phyloP scores from a whole-genome alignment of 1,140 invertebrate genomes.

The Bombus ignitus region DNA sequence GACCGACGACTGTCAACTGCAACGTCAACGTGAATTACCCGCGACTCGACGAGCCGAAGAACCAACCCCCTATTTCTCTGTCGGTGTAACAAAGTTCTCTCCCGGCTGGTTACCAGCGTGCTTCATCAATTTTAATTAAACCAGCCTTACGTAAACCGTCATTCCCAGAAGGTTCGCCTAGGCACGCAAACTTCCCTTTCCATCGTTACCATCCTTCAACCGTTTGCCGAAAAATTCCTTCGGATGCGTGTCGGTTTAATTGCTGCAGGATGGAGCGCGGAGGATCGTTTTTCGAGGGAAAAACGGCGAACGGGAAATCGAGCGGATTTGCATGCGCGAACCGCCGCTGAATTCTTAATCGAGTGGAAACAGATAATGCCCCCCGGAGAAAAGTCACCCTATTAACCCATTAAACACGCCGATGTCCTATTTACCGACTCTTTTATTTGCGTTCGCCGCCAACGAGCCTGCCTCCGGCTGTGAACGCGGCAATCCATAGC shows the following conservation, averaged over 20 bases:
- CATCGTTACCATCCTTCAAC: background rate
- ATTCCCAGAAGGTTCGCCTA: conserved; percentile 32
- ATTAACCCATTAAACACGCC: conserved; percentile 43
- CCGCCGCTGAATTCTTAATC: conserved; percentile 33
- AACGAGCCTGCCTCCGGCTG: background rate
- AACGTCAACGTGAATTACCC: conserved; percentile 48
- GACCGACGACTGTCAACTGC: conserved; percentile 36
- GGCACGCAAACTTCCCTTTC: background rate
- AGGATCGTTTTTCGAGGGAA: background rate
- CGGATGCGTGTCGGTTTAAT: background rate
- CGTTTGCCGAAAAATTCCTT: conserved; percentile 9
- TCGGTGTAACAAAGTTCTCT: conserved; percentile 44
- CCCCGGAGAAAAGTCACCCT: conserved; percentile 28
- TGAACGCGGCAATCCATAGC: background rate
- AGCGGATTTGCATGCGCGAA: conserved; percentile 22
- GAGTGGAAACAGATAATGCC: conserved; percentile 42
- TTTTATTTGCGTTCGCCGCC: background rate
- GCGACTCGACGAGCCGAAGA: conserved; percentile 54
- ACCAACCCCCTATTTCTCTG: conserved; percentile 9
- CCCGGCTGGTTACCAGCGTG: background rate
- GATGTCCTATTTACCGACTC: conserved; percentile 18
- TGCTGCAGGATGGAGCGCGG: background rate
- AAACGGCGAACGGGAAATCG: background rate
- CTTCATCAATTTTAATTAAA: conserved; percentile 68
- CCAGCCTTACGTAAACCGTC: conserved; percentile 53